Evolutionary conservation across 2,797 vertebrate genomes (phyloP), one percentile per base, ranked within the genome.

Genomic region (Clarias fuscus): DNA sequence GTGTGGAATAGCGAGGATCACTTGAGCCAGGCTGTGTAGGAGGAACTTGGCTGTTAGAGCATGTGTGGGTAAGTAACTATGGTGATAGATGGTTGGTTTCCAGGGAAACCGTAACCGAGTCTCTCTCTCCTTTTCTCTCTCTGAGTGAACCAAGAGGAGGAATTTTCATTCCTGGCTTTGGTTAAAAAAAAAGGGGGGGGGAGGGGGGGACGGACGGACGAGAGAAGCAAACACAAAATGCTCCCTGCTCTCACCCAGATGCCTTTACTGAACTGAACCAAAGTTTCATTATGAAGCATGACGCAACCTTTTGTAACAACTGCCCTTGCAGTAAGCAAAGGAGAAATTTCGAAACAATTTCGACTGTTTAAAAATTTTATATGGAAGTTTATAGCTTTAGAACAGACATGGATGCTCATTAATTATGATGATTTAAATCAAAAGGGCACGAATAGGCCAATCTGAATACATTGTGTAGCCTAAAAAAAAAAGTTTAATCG

Each of bases 1-100:
- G 62, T 40, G 82, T 61, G 70, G 78, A 88, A 86, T 65, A 78
- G 86, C 82, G 90, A 87, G 84, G 89, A 64, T 88, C 91, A 90
- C 90, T 90, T 92, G 87, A 89, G 75, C 88, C 73, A 67, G 77
- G 85, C 83, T 61, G 90, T 87, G 88, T 87, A 86, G 91, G 89
- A 87, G 90, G 87, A 89, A 88, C 87, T 83, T 75, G 88, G 85
- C 73, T 91, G 56, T 87, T 84, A 22, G 89, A 88, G 83, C 70
- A 82, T 85, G 87, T 91, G 90, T 86, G 89, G 90, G 86, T 84
- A 89, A 87, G 92, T 93, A 92, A 92, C 90, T 92, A 91, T 91
- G 89, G 92, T 85, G 79, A 90, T 86, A 76, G 87, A 91, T 90
- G 86, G 83, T 91, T 90, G 85, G 93, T 96, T 94, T 94, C 95